Conservation (phyloP, 2,797 vertebrate species). For the Danio tinwini region DNA sequence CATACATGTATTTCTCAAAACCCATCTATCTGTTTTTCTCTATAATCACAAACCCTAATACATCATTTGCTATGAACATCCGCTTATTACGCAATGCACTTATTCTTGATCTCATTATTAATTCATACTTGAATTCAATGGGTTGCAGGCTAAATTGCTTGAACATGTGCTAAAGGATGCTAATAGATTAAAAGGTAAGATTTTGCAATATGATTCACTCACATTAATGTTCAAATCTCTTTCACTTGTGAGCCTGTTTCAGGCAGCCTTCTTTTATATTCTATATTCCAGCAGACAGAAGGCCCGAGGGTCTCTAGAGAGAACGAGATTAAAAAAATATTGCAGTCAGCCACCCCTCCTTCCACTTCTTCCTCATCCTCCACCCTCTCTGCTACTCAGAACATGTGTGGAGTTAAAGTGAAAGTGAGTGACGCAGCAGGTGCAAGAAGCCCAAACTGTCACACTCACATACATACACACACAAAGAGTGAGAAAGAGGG, state of each 20-base stretch:
- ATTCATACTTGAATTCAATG: conserved; percentile 11
- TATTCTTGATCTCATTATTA: neutral
- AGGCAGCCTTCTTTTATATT: conserved; percentile 7
- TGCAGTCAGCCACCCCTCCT: conserved; percentile 42
- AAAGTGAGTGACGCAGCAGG: conserved; percentile 65
- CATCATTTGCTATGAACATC: neutral
- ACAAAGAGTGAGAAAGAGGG: conserved; percentile 63
- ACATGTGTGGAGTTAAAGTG: conserved; percentile 57
- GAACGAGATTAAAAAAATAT: conserved; percentile 34
- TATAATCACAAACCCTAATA: neutral
- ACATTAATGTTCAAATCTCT: neutral
- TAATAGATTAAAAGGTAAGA: neutral
- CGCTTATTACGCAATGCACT: neutral
- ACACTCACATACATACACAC: conserved; percentile 32
- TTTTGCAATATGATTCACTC: neutral
- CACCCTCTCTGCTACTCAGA: conserved; percentile 45
- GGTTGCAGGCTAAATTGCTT: neutral
- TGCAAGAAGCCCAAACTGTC: conserved; percentile 58
- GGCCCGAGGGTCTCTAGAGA: conserved; percentile 25
- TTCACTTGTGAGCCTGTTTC: neutral
- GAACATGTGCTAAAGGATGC: neutral
- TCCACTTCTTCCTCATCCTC: conserved; percentile 42
- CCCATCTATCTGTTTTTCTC: no score
- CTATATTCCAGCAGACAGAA: conserved; percentile 10
- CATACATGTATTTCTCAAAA: neutral